Evolutionary conservation across 2,797 vertebrate genomes (phyloP).

Genomic region (Mus minutoides): DNA sequence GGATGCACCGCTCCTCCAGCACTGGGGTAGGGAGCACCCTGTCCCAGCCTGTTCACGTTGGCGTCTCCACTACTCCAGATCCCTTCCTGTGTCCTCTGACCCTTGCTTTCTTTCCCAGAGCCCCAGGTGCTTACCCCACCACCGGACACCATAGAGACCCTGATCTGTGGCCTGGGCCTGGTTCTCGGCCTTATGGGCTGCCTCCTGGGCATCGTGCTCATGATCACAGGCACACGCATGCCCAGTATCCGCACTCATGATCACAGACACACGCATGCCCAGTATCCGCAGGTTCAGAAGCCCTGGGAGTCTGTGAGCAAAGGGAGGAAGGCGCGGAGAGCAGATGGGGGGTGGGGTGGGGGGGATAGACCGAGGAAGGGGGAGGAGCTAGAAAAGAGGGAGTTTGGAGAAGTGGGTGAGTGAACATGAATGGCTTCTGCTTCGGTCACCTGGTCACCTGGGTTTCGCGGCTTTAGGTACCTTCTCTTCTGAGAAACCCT

Average conservation of each 20-base stretch:
- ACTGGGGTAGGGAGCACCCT: conserved; percentile 78
- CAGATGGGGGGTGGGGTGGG: too few relatives aligned
- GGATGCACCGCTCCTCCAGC: background rate
- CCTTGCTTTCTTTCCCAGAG: conserved; percentile 55
- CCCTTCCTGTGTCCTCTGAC: background rate
- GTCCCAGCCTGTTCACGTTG: fast-evolving
- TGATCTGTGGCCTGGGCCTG: conserved; percentile 79
- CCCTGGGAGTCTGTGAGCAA: background rate
- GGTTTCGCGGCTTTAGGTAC: conserved; percentile 54
- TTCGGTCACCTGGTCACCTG: too few relatives aligned
- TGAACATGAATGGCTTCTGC: background rate
- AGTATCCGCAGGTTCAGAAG: background rate
- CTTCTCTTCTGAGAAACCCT: background rate
- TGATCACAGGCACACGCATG: conserved; percentile 64
- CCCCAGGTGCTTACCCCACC: conserved; percentile 7
- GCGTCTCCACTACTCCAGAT: background rate
- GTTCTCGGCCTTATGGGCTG: conserved; percentile 76
- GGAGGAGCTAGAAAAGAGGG: background rate
- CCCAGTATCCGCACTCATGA: conserved; percentile 77
- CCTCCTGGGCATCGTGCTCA: conserved; percentile 67
- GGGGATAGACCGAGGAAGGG: background rate
- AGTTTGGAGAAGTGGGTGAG: background rate
- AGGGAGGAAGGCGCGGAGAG: too few relatives aligned
- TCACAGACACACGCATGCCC: conserved; percentile 55
- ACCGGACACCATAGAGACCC: conserved; percentile 75